Percentiles rank a stretch among this genome's conserved stretches.
phyloP scores from a whole-genome alignment of 1,140 invertebrate species.

The Solenopsis invicta region DNA sequence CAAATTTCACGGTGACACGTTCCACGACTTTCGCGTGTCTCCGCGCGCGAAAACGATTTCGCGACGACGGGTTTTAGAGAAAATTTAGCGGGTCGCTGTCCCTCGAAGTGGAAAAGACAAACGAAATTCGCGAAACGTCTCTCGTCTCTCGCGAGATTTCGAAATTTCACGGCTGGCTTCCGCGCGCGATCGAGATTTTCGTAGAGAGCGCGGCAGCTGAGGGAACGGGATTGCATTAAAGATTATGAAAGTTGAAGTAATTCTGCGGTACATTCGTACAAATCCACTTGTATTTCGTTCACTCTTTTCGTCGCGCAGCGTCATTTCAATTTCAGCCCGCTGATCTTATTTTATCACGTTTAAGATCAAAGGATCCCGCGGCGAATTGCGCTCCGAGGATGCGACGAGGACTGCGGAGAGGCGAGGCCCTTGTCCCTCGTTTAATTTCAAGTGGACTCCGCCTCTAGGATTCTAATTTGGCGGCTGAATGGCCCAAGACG shows the following conservation, averaged over 20 bases:
- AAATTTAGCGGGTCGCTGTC: conserved; percentile 36
- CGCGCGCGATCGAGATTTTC: neutral
- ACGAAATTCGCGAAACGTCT: conserved; percentile 33
- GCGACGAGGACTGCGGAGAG: neutral
- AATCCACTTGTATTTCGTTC: neutral
- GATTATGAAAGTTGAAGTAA: neutral
- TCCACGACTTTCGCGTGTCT: conserved; percentile 13
- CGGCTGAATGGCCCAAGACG: neutral
- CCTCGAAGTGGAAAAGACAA: conserved; percentile 38
- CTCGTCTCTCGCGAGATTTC: conserved; percentile 1
- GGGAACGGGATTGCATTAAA: neutral
- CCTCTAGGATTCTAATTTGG: conserved; percentile 27
- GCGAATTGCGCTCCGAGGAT: neutral
- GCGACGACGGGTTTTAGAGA: neutral
- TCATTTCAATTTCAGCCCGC: conserved; percentile 6
- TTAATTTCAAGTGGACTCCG: conserved; percentile 24
- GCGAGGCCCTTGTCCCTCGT: conserved; percentile 7
- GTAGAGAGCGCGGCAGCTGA: neutral
- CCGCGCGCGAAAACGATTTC: neutral
- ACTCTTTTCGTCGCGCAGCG: neutral
- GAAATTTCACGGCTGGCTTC: neutral
- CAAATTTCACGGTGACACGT: conserved; percentile 9
- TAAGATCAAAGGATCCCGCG: neutral
- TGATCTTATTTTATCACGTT: neutral
- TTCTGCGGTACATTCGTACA: neutral